These are phyloP conservation scores for Istiophorus platypterus DNA, from an alignment of 2,113 vertebrate species.

Conservation along the genomic window DNA sequence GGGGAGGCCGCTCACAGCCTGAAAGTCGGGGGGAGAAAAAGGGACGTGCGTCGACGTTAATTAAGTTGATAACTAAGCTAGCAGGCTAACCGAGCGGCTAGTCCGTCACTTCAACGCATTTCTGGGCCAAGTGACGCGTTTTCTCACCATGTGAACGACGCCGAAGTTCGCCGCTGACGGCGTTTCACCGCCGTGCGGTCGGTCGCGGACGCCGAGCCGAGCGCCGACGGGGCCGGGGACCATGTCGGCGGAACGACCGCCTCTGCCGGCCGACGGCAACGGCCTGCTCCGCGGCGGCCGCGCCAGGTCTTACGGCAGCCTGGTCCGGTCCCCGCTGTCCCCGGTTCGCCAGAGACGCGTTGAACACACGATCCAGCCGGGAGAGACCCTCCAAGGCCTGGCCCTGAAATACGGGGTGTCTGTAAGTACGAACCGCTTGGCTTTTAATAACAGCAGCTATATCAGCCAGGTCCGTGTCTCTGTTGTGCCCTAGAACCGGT, in stretches of 20 bases:
- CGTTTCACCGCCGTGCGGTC: background rate
- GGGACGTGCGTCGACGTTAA: background rate
- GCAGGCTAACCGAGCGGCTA: slow-evolving; percentile 51
- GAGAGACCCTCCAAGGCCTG: slow-evolving; percentile 91
- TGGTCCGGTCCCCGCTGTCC: slow-evolving; percentile 84
- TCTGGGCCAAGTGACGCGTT: accelerated
- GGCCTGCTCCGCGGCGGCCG: slow-evolving; percentile 80
- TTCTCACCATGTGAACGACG: background rate
- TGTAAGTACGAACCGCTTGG: slow-evolving; percentile 52
- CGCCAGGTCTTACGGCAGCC: slow-evolving; percentile 89
- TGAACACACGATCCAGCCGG: slow-evolving; percentile 87
- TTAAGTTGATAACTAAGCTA: slow-evolving; percentile 13
- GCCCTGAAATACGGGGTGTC: slow-evolving; percentile 93
- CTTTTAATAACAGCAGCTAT: background rate
- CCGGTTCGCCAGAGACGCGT: slow-evolving; percentile 81
- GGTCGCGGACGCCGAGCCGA: background rate
- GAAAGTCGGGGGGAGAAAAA: background rate
- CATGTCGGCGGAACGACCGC: slow-evolving; percentile 76
- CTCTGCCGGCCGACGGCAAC: slow-evolving; percentile 26
- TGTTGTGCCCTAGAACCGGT: background rate
- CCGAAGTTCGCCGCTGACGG: background rate
- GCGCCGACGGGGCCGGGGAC: background rate
- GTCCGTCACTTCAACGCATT: background rate
- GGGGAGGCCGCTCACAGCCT: background rate
- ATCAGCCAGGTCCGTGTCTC: background rate